These are phyloP conservation scores for cat (Felis catus) DNA, from an alignment of 2,113 vertebrate species.

Conservation along the genomic window DNA sequence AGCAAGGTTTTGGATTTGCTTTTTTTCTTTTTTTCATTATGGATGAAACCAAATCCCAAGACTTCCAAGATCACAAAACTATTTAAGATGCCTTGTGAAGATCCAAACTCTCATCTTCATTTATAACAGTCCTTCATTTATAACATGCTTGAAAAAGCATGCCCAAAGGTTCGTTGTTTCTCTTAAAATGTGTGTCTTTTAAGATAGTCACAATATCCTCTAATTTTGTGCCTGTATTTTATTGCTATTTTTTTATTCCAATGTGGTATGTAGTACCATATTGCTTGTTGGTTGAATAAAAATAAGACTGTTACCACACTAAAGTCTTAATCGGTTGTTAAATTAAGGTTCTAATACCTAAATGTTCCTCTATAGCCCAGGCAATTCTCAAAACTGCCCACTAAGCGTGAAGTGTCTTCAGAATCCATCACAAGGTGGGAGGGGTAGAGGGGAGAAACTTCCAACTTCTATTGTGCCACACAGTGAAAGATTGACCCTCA, in stretches of 20 bases:
- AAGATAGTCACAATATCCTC: background rate
- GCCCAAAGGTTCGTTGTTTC: background rate
- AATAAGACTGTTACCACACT: background rate
- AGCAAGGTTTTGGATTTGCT: background rate
- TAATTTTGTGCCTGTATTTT: background rate
- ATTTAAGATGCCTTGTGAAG: background rate
- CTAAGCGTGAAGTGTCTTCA: background rate
- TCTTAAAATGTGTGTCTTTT: background rate
- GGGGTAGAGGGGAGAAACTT: background rate
- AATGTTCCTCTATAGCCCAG: background rate
- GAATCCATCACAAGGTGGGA: background rate
- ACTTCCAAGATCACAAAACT: background rate
- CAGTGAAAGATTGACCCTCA: background rate
- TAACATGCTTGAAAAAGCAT: conserved; percentile 1
- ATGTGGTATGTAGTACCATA: background rate
- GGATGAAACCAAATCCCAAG: background rate
- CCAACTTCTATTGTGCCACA: background rate
- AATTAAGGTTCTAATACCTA: background rate
- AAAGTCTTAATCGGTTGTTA: background rate
- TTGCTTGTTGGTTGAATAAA: background rate
- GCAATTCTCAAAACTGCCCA: background rate
- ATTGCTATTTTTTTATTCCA: background rate
- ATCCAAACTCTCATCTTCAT: background rate
- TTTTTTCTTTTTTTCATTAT: background rate
- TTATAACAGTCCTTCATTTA: background rate